Base-by-base conservation (phyloP, 2,797 vertebrate genomes). In the Dendrocincla fuliginosa region DNA sequence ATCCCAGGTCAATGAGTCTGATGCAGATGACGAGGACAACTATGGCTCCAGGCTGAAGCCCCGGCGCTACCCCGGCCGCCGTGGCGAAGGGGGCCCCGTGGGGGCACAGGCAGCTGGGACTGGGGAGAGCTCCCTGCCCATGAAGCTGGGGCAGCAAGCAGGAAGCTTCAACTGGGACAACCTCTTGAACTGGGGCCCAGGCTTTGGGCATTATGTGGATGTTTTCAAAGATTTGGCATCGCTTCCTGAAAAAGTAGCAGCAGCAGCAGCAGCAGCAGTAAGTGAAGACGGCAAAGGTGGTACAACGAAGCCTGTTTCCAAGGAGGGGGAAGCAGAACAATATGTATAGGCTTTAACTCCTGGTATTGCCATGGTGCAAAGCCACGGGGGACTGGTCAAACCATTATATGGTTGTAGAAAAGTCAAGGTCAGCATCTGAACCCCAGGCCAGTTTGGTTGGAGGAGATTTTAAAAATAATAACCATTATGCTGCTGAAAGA, bases 101-200 rank as follows among this genome's bases (percentile, higher is more conserved):
- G 94, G 98, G 44, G 56, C 98, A 28, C 99, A 98, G 96, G 94
- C 93, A 0, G 71, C 97, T 1, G 95, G 97, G 2, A 49, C 89
- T 0, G 98, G 98, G 60, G 99, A 99, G 41, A 97, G 98, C 98
- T 98, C 99, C 28, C 95, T 99, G 93, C 98, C 99, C 37, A 82
- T 98, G 87, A 99, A 98, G 97, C 98, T 99, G 80, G 98, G 98
- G 37, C 99, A 98, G 84, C 99, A 98, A 63, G 98, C 98, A 0
- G 99, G 98, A 67, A 98, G 96, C 95, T 99, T 99, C 98, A 99
- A 99, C 97, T 99, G 99, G 99, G 99, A 99, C 98, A 99, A 98
- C 97, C 99, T 99, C 83, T 98, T 99, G 98, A 99, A 99, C 99
- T 99, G 99, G 99, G 99, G 99, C 69, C 99, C 99, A 0, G 99